Conservation (phyloP, 2,113 vertebrate species). For the Ranitomeya variabilis region DNA sequence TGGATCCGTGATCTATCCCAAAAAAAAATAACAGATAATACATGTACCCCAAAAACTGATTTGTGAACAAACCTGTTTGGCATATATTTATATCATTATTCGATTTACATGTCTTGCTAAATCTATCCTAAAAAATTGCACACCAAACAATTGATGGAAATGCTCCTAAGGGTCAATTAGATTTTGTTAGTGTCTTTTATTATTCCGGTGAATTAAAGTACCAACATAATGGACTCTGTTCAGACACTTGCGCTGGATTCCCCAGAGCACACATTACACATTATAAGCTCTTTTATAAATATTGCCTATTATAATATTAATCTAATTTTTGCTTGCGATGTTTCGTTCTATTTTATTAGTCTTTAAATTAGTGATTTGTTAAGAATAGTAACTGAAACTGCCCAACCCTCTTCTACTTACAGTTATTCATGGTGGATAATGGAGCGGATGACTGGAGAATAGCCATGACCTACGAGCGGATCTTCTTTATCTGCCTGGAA, state of each 20-base stretch:
- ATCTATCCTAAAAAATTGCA: background rate
- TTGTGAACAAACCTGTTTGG: too few relatives aligned
- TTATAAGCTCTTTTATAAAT: background rate
- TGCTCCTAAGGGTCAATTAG: background rate
- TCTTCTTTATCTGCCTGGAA: slow-evolving; percentile 99
- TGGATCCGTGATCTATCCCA: too few relatives aligned
- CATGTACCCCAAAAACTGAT: too few relatives aligned
- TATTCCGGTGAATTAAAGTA: background rate
- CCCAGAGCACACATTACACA: background rate
- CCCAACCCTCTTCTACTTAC: slow-evolving; percentile 69
- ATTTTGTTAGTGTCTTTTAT: background rate
- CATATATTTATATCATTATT: background rate
- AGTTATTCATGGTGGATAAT: slow-evolving; percentile 99
- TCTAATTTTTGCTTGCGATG: background rate
- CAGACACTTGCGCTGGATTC: background rate
- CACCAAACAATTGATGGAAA: background rate
- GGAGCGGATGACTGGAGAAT: slow-evolving; percentile 99
- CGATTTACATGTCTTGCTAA: background rate
- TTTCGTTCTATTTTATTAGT: background rate
- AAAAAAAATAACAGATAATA: too few relatives aligned
- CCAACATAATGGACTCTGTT: background rate
- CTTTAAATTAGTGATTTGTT: background rate
- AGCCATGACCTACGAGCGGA: slow-evolving; percentile 99
- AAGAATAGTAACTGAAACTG: background rate
- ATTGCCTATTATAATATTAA: background rate